Percentiles rank a stretch among this genome's conserved stretches.
phyloP scores from a whole-genome alignment of 2,888 invertebrate species.

The Cinara cedri region DNA sequence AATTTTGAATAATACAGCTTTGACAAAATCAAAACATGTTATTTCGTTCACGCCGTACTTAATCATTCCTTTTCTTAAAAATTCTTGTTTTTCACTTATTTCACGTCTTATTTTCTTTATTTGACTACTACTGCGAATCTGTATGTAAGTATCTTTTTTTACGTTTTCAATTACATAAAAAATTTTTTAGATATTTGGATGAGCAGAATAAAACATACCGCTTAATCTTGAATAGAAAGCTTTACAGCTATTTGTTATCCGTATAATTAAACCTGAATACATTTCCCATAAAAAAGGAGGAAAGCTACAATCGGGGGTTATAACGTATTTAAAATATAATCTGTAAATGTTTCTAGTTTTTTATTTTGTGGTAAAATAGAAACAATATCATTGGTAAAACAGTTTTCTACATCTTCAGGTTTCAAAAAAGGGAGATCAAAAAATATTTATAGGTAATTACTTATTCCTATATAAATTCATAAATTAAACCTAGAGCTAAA shows the following conservation, averaged over 20 bases:
- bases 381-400: conserved; percentile 2
- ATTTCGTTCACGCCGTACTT: background rate
- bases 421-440: background rate
- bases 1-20: background rate
- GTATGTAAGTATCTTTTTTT: background rate
- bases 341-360: background rate
- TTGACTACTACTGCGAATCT: background rate
- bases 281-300: background rate
- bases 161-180: background rate
- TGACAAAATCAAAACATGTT: background rate
- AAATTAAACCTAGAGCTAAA: too few species aligned
- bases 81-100: background rate
- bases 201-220: conserved; percentile 1
- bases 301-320: background rate
- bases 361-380: conserved; percentile 2
- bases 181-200: background rate
- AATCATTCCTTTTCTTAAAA: background rate
- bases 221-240: background rate
- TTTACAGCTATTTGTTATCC: background rate
- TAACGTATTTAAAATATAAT: too few species aligned
- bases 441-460: too few species aligned
- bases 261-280: background rate
- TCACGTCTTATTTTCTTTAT: background rate
- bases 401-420: background rate
- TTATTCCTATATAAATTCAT: too few species aligned